Base-by-base conservation (phyloP, 2,797 vertebrate species). In the Cacajao melanocephalus region DNA sequence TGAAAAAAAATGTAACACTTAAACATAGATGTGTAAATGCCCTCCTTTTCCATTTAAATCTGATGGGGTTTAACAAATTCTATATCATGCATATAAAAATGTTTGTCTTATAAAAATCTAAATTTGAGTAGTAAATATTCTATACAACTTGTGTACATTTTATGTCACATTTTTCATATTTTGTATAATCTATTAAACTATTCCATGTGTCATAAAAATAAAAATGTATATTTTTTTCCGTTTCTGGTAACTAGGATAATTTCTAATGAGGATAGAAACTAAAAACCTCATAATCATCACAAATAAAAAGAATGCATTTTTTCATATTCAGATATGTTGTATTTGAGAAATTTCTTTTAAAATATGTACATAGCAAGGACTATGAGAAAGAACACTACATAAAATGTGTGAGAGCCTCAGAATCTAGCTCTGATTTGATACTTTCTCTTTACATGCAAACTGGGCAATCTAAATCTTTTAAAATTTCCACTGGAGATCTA, bases 121-220 rank as follows among this genome's bases (percentile, higher is more conserved):
- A 78, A 82, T 88, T 86, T 88, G 93, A 85, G 15, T 88, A 61
- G 81, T 52, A 93, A 78, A 82, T 85, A 97, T 73, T 84, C 87
- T 72, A 72, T 79, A 78, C 10, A 78, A 12, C 72, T 87, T 92
- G 36, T 83, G 19, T 33, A 70, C 26, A 90, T 93, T 95, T 96
- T 85, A 33, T 88, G 50, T 88, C 26, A 88, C 14, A 83, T 72
- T 91, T 85, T 90, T 33, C 81, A 73, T 19, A 81, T 96, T 94
- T 94, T 93, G 33, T 86, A 1, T 64, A 79, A 79, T 93, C 33
- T 88, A 88, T 92, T 82, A 89, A 87, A 84, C 64, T 4, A 50
- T 88, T 8, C 13, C 20, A 44, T 55, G 93, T 94, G 2, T 50
- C 26, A 86, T 48, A 83, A 50, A 93, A 87, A 73, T 7, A 50